phyloP scores from a whole-genome alignment of 2,113 vertebrate genomes.

The Ctenodactylus gundi region DNA sequence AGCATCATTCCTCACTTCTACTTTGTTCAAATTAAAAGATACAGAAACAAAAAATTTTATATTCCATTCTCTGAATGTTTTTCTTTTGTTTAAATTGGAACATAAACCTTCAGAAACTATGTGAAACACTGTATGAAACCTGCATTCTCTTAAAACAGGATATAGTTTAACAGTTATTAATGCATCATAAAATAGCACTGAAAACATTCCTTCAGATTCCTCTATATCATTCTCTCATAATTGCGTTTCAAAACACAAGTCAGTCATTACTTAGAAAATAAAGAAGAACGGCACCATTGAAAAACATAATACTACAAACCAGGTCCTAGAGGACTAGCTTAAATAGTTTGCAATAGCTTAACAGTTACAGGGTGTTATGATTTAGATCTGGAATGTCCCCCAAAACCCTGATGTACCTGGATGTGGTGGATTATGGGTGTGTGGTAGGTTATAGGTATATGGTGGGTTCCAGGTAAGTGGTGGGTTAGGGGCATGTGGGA shows the following conservation, averaged over 20 bases:
- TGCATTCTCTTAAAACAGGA: not conserved
- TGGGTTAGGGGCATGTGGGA: too few relatives aligned
- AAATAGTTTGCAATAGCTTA: not conserved
- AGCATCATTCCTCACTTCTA: not conserved
- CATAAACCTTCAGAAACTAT: conserved; percentile 18
- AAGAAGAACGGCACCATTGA: not conserved
- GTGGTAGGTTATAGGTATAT: too few relatives aligned
- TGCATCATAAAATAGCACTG: not conserved
- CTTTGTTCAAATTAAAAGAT: conserved; percentile 39
- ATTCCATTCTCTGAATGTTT: not conserved
- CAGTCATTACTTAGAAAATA: conserved; percentile 11
- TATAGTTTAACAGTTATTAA: conserved; percentile 12
- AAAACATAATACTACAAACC: conserved; percentile 6
- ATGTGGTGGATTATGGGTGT: too few relatives aligned
- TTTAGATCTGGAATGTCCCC: too few relatives aligned
- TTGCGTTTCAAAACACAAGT: conserved; percentile 39
- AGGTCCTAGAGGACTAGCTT: not conserved
- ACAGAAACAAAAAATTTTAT: not conserved
- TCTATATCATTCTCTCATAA: not conserved
- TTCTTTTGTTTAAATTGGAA: conserved; percentile 39
- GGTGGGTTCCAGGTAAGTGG: too few relatives aligned
- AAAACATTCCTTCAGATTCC: not conserved
- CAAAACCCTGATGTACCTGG: too few relatives aligned
- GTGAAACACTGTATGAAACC: conserved; percentile 30
- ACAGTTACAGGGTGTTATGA: too few relatives aligned